Base-by-base conservation (phyloP, 1,140 invertebrate species). In the Eupeodes corollae region DNA sequence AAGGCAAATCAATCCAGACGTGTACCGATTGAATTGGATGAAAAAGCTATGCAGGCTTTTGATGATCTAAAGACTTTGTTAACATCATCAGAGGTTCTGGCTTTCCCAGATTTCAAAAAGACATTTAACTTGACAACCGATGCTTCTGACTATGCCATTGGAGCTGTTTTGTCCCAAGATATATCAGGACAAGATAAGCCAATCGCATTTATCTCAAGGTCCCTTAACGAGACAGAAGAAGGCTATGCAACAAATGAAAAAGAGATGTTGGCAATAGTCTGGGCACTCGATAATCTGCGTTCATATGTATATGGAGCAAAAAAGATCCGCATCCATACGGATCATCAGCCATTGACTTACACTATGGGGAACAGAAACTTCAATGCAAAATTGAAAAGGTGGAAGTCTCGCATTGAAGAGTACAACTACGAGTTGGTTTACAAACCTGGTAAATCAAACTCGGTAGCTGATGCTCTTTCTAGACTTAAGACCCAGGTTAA, bases 191-290 rank as follows among this genome's bases (percentile, higher is more conserved):
- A 54, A 37, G 52, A 52, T 26, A 45, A 56, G 31, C 68, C 63
- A n/a, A 54, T 75, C 10, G 55, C 61, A 11, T 73, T 66, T 61
- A 51, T 51, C 15, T 64, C 62, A 5, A 33, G 54, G 2, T 51
- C 46, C 32, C 37, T 67, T 1, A 57, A n/a, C n/a, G n/a, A n/a
- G n/a, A n/a, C n/a, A n/a, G n/a, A n/a, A n/a, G n/a, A n/a, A n/a
- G n/a, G n/a, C n/a, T n/a, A n/a, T n/a, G n/a, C n/a, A n/a, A n/a
- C n/a, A n/a, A n/a, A n/a, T n/a, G n/a, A n/a, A n/a, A 72, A 73
- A 52, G 75, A 78, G 55, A 61, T 66, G 35, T 46, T 78, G 51
- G 46, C 46, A 52, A 55, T 67, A 21, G 33, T 56, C 19, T 61
- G 45, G 50, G 51, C 52, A 2, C 55, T 71, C 2, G 57, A 70